Percentiles rank a stretch among this genome's conserved stretches.
Evolutionary conservation across 92 coral and sea anemone species (phyloP).

Genomic region (Zoanthus gigantus): DNA sequence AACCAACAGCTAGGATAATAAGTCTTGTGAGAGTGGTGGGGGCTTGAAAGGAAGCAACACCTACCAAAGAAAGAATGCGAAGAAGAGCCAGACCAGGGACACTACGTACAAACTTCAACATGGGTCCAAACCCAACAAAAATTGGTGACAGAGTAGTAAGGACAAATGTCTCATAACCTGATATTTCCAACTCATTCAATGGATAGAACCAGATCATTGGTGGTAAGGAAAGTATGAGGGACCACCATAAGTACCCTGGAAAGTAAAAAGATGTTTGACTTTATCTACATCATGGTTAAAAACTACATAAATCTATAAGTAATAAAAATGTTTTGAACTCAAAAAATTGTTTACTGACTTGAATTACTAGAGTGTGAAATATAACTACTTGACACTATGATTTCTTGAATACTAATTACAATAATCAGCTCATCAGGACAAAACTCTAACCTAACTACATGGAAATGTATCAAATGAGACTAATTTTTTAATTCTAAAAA

Average conservation of each 20-base stretch:
- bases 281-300: not conserved
- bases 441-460: too few species aligned
- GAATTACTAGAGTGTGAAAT: not conserved
- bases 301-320: too few species aligned
- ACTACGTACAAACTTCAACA: conserved; percentile 77
- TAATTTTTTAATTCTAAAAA: too few species aligned
- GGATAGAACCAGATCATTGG: conserved; percentile 99
- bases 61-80: conserved; percentile 83
- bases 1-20: conserved; percentile 84
- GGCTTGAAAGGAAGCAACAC: conserved; percentile 95
- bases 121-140: conserved; percentile 65
- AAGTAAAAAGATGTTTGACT: not conserved
- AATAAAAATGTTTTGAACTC: too few species aligned
- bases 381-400: too few species aligned
- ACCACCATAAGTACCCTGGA: conserved; percentile 97
- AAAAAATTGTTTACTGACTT: not conserved
- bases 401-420: too few species aligned
- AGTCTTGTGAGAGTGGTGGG: conserved; percentile 86
- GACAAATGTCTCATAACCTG: conserved; percentile 96
- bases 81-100: conserved; percentile 86
- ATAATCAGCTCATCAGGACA: too few species aligned
- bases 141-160: conserved; percentile 83
- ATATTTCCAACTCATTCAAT: conserved; percentile 92
- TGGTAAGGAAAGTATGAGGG: conserved; percentile 83
- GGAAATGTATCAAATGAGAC: too few species aligned